Evolutionary conservation across 2,797 vertebrate genomes (phyloP).

Genomic region (Orestias chungarensis): DNA sequence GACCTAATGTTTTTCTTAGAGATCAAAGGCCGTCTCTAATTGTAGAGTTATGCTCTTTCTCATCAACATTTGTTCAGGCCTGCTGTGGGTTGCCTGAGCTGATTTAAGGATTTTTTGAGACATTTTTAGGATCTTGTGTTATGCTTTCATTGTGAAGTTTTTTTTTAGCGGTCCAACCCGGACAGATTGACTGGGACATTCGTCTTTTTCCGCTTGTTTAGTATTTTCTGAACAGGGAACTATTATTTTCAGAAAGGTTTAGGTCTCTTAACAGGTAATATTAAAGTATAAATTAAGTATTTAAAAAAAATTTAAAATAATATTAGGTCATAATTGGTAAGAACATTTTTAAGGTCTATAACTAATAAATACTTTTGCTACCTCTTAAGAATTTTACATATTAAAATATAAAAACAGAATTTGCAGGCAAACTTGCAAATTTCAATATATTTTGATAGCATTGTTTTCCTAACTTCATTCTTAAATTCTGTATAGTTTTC

Average conservation of each 20-base stretch:
- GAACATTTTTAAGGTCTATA: no score
- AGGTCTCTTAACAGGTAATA: background rate
- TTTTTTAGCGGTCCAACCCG: background rate
- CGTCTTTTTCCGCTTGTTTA: background rate
- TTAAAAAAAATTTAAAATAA: background rate
- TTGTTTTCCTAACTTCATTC: background rate
- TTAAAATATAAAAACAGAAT: no score
- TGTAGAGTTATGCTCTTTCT: background rate
- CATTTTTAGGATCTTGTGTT: background rate
- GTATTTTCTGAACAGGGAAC: background rate
- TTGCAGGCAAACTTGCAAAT: background rate
- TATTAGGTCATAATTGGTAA: no score
- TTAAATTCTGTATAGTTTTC: conserved; percentile 59
- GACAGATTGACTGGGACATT: background rate
- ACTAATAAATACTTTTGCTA: background rate
- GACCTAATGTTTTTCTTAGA: background rate
- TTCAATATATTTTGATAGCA: background rate
- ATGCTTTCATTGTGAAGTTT: background rate
- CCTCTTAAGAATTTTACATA: background rate
- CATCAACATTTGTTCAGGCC: background rate
- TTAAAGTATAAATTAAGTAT: background rate
- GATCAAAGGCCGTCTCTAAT: background rate
- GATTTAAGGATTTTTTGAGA: background rate
- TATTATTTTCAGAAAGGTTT: background rate
- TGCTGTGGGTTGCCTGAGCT: background rate